A percentile compares a stretch with the other conserved stretches of the same genome.
Evolutionary conservation across 1,140 invertebrate species (phyloP).

Genomic region (Drosophila lini): DNA sequence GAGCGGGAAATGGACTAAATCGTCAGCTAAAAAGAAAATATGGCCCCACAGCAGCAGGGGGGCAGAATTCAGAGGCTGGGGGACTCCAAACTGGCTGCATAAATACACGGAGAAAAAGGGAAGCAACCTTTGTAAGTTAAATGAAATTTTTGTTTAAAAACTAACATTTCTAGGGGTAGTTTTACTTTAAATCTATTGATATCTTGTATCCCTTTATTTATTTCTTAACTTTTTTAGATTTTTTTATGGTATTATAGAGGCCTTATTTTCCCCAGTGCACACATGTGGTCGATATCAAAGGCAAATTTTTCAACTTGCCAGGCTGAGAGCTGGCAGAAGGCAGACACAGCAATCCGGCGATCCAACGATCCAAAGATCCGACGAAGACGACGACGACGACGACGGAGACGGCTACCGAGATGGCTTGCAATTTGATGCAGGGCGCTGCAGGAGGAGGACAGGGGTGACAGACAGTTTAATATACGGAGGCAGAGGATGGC

Average conservation of each 20-base stretch:
- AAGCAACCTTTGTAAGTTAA: background rate
- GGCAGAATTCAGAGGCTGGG: conserved; percentile 2
- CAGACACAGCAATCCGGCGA: conserved; percentile 34
- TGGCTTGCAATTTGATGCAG: conserved; percentile 56
- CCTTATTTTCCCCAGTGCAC: conserved; percentile 19
- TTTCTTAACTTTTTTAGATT: no score
- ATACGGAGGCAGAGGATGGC: conserved; percentile 25
- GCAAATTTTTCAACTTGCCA: conserved; percentile 73
- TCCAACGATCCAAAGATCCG: conserved; percentile 46
- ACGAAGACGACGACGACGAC: conserved; percentile 24
- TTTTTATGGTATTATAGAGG: no score
- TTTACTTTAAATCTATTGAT: no score
- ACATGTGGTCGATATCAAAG: conserved; percentile 67
- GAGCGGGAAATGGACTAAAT: conserved; percentile 69
- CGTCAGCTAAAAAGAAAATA: conserved; percentile 74
- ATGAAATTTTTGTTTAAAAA: no score
- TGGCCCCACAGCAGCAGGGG: conserved; percentile 38
- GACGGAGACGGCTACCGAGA: conserved; percentile 27
- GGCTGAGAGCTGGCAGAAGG: conserved; percentile 19
- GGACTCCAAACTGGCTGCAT: conserved; percentile 7
- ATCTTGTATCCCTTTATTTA: no score
- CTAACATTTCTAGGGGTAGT: no score
- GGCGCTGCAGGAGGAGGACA: conserved; percentile 29
- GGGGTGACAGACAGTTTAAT: conserved; percentile 58
- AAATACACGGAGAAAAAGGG: background rate